Percentiles rank a stretch among this genome's conserved stretches.
Conservation (phyloP, 1,140 invertebrate species). For the Heliothis subflexa region DNA sequence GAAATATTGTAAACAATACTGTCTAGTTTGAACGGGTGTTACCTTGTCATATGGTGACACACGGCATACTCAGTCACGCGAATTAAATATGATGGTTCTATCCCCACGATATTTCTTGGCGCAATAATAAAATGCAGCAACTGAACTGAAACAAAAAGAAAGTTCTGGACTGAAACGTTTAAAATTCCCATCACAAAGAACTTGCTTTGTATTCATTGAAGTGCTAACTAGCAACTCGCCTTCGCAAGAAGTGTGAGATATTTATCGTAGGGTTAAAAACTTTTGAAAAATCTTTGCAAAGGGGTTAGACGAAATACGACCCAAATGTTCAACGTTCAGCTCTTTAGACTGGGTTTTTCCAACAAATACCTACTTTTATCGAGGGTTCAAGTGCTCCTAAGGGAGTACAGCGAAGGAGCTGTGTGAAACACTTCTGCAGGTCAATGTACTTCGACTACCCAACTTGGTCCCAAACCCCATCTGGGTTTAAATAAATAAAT, state of each 20-base stretch:
- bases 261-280: no score
- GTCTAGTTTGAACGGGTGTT: constrained; percentile 12
- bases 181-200: neutral
- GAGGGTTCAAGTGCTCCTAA: neutral
- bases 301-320: neutral
- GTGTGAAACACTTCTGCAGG: constrained; percentile 1
- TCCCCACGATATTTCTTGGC: neutral
- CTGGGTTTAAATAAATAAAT: constrained; percentile 1
- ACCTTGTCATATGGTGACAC: constrained; percentile 4
- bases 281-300: neutral
- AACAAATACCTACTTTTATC: constrained; percentile 20
- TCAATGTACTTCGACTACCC: constrained; percentile 1
- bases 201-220: no score
- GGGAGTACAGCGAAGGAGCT: constrained; percentile 1
- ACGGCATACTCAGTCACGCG: constrained; percentile 29
- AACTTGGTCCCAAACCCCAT: constrained; percentile 18
- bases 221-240: no score
- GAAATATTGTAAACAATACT: neutral
- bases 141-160: neutral
- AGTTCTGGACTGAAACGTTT: neutral
- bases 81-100: constrained; percentile 6
- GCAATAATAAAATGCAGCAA: neutral
- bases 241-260: no score
- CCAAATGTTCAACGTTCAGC: neutral
- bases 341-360: constrained; percentile 8